Evolutionary conservation across 2,797 vertebrate species (phyloP), one percentile per base, ranked within the genome.

Genomic region (Acanthurus leucopareius): DNA sequence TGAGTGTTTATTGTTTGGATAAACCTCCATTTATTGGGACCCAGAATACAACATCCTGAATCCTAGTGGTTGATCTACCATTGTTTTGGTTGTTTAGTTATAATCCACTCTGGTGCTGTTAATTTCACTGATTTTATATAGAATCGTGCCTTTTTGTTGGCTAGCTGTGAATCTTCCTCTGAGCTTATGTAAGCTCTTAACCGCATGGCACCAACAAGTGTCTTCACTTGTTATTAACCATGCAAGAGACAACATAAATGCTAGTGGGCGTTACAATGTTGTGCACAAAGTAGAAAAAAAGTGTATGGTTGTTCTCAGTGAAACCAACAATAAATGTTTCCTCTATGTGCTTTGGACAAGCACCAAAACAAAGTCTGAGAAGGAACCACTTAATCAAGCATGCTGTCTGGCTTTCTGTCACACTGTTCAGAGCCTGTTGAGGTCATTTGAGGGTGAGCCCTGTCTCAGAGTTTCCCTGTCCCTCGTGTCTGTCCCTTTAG

Each of bases 351-450:
- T 84, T 81, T 91, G 90, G 86, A 88, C 44, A 35, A 44, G 69
- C 78, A 88, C 86, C 86, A 91, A 89, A 84, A 84, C 88, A 89
- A 92, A 90, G 89, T 90, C 88, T 92, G 73, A 75, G 75, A 69
- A 16, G 51, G 45, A 84, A 53, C 28, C 3, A 22, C 19, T 79
- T 74, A 68, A 63, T 89, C 56, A 73, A 77, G 85, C 83, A 89
- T 90, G 90, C 44, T 75, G 62, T 75, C 64, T 79, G 69, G 75
- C 75, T 82, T 9, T 83, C 47, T 73, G 51, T 74, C 60, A 14
- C 67, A 28, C 28, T 49, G 60, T 72, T 71, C 60, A 42, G 10
- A 63, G 70, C 25, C 52, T 68, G 69, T 42, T 81, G 69, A 77
- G 87, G 77, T 80, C 70, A 58, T 62, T 64, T 44, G 17, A 58